These are phyloP conservation scores for Orientallactaga bullata DNA, from an alignment of 2,113 vertebrate genomes.

Conservation along the genomic window DNA sequence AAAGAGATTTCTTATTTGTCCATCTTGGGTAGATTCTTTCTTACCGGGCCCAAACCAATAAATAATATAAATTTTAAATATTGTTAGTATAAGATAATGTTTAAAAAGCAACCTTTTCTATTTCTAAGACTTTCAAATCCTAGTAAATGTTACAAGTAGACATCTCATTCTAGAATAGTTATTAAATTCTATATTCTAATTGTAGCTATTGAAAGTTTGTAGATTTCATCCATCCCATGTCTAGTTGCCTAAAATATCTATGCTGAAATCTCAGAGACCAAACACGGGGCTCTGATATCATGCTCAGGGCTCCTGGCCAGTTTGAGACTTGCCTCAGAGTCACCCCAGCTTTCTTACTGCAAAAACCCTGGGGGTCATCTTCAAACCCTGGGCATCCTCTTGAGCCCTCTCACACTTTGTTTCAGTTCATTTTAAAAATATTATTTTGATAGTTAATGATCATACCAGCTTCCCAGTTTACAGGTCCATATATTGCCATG, in stretches of 20 bases:
- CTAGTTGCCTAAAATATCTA: not conserved
- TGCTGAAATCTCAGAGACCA: not conserved
- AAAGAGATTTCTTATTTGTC: not conserved
- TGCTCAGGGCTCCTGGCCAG: not conserved
- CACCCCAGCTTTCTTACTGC: not conserved
- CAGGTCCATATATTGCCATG: not conserved
- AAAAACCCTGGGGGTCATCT: not conserved
- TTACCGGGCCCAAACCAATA: not conserved
- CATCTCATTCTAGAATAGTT: not conserved
- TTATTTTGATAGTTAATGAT: conserved; percentile 14
- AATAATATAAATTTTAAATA: conserved; percentile 37
- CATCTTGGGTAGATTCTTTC: conserved; percentile 9
- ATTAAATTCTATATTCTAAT: no score
- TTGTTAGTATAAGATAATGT: not conserved
- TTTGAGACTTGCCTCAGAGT: not conserved
- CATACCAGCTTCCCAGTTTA: not conserved
- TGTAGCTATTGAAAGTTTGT: not conserved
- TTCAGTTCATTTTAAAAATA: not conserved
- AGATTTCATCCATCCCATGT: not conserved
- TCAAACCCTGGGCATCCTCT: not conserved
- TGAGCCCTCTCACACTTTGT: not conserved
- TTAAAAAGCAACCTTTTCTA: not conserved
- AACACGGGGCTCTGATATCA: not conserved
- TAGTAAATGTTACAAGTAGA: not conserved
- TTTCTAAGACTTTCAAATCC: not conserved